Evolutionary conservation across 1,140 invertebrate species (phyloP).

Genomic region (Pristionchus pacificus): DNA sequence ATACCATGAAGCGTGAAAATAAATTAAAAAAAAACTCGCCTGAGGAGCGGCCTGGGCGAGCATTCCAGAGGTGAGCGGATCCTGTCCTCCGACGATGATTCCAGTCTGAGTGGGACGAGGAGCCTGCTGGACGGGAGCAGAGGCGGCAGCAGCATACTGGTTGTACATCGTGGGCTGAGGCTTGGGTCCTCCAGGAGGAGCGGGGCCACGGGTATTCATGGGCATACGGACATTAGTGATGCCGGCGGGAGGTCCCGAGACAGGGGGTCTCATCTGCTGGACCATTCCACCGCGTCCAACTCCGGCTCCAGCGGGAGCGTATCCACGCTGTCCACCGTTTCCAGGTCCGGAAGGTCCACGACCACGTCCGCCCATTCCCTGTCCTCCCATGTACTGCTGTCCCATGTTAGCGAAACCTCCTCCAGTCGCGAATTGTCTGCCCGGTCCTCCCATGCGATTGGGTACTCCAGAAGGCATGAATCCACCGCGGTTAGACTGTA

Average conservation of each 20-base stretch:
- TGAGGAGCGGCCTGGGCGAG: conserved; percentile 84
- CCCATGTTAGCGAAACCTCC: background rate
- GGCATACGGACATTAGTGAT: too few relatives aligned
- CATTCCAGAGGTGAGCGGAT: conserved; percentile 91
- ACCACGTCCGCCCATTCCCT: background rate
- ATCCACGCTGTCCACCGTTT: background rate
- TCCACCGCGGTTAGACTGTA: background rate
- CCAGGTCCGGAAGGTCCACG: background rate
- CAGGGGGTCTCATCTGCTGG: background rate
- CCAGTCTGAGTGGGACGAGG: conserved; percentile 61
- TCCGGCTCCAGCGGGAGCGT: background rate
- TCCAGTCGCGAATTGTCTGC: background rate
- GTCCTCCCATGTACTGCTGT: background rate
- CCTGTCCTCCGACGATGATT: conserved; percentile 70
- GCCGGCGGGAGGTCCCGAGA: too few relatives aligned
- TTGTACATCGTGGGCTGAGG: conserved; percentile 5
- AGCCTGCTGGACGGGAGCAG: conserved; percentile 21
- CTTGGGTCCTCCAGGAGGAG: conserved; percentile 3
- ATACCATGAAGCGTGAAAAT: too few relatives aligned
- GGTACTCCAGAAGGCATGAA: background rate
- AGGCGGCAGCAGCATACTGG: background rate
- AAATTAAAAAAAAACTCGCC: too few relatives aligned
- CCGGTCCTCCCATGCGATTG: background rate
- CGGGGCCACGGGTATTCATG: too few relatives aligned
- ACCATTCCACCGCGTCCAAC: background rate